phyloP scores from a whole-genome alignment of 2,113 vertebrate genomes.

The Lepus europaeus region DNA sequence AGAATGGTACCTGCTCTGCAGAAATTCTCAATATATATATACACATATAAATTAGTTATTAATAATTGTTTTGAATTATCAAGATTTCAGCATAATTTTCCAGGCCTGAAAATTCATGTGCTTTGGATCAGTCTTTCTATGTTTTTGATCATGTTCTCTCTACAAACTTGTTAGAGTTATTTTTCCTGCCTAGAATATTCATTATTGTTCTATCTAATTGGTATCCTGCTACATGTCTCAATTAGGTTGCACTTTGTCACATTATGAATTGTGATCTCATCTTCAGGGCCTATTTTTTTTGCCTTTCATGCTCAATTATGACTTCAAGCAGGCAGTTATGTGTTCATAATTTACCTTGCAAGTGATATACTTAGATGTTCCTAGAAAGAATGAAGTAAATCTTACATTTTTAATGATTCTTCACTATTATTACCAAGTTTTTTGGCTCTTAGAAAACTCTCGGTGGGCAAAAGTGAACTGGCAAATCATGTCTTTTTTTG shows the following conservation, averaged over 20 bases:
- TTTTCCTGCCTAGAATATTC: not conserved
- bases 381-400: slow-evolving; percentile 38
- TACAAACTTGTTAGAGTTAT: not conserved
- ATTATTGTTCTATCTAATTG: not conserved
- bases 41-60: no score
- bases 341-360: not conserved
- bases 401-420: not conserved
- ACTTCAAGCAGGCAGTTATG: not conserved
- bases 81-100: not conserved
- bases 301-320: not conserved
- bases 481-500: slow-evolving; percentile 6
- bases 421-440: not conserved
- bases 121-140: not conserved
- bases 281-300: not conserved
- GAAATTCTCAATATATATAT: not conserved
- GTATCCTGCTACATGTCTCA: not conserved
- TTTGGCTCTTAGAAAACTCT: not conserved
- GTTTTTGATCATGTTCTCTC: not conserved
- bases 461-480: not conserved
- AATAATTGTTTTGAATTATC: not conserved
- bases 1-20: not conserved
- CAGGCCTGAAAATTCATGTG: not conserved
- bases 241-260: not conserved
- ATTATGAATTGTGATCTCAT: not conserved
- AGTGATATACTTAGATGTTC: not conserved